Evolutionary conservation across 1,140 invertebrate genomes (phyloP), one percentile per base, ranked within the genome.

Genomic region (Drosophila biarmipes): DNA sequence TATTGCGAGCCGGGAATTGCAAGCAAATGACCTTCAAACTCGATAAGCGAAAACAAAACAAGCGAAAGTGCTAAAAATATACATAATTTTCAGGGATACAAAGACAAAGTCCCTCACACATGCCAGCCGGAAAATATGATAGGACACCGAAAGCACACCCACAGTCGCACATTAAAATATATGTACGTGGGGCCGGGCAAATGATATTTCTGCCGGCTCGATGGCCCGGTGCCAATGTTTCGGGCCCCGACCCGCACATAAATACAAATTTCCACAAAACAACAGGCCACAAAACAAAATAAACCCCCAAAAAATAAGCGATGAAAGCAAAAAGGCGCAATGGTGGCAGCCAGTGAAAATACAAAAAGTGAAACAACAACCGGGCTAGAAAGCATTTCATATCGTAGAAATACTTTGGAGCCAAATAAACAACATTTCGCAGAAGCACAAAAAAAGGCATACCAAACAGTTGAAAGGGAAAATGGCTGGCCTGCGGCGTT

Each of bases 31-130:
- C 84, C 84, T 89, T 89, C 85, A 89, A 89, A 89, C 84, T 80
- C 76, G 84, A 89, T 89, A 89, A 89, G 84, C 84, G 84, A 89
- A 89, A 89, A 84, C 84, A 89, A 89, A 89, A 84, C 79, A 89
- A 89, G 76, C 84, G 84, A 87, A 87, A 87, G 84, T 87, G 84
- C 84, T 82, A 74, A 89, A 89, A 89, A 89, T 84, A 90, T 89
- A 80, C 84, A 89, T 89, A 89, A 89, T 84, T 86, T 87, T 84
- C 76, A 71, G 80, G 53, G 53, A 73, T 59, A 74, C 58, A 71
- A 59, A 85, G 64, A 78, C 49, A 69, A 82, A 75, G 24, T 21
- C 37, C 58, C 43, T 37, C 24, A 62, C 24, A 62, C n/a, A 63
- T 24, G 56, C 38, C 61, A 21, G 66, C 29, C 58, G 63, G 79